phyloP scores from a whole-genome alignment of 2,888 invertebrate genomes.

The Emmelina monodactyla region DNA sequence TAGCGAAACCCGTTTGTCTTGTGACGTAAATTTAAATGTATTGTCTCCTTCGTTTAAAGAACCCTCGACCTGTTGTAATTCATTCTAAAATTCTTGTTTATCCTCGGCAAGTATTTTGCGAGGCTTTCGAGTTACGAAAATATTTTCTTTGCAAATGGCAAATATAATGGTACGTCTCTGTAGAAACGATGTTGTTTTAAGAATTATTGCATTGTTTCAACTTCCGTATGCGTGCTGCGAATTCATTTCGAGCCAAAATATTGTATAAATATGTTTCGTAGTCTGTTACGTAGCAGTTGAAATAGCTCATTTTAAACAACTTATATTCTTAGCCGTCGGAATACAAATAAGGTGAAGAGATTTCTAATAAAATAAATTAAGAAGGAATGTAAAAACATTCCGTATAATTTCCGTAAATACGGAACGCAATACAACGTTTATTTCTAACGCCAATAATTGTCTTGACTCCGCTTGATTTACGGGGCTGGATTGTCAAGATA shows the following conservation, averaged over 20 bases:
- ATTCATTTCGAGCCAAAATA: slow-evolving; percentile 31
- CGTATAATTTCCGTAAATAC: neutral
- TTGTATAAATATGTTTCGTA: too few species aligned
- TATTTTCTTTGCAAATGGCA: too few species aligned
- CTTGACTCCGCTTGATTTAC: neutral
- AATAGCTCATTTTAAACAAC: too few species aligned
- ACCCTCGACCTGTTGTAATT: too few species aligned
- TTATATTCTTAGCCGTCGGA: too few species aligned
- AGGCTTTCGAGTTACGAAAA: neutral
- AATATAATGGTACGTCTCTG: neutral
- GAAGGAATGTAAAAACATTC: neutral
- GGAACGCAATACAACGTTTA: slow-evolving; percentile 13
- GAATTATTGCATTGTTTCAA: slow-evolving; percentile 33
- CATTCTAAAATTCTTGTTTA: too few species aligned
- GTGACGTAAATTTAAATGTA: neutral
- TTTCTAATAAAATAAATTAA: too few species aligned
- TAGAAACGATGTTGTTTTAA: slow-evolving; percentile 20
- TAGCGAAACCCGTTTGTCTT: neutral
- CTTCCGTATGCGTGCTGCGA: slow-evolving; percentile 35
- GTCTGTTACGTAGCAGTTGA: too few species aligned
- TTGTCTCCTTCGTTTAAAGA: neutral
- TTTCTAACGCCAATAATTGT: too few species aligned
- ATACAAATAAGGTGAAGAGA: too few species aligned
- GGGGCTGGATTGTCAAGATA: neutral
- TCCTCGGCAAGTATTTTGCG: neutral